A percentile compares a stretch with the other conserved stretches of the same genome.
phyloP scores from a whole-genome alignment of 2,113 vertebrate species.

The Tichodroma muraria region DNA sequence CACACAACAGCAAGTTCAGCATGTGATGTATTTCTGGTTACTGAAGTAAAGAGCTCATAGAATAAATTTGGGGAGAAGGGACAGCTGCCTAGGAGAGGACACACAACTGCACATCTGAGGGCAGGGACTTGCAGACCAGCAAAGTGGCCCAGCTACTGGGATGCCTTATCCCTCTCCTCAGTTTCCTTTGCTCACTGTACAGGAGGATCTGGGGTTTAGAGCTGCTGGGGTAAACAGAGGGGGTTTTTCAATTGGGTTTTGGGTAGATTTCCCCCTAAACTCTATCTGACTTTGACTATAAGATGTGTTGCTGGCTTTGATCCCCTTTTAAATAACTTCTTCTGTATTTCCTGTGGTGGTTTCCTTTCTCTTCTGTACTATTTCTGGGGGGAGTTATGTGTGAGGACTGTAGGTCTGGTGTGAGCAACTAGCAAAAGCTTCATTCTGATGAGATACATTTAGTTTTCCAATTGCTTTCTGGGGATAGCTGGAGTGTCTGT shows the following conservation, averaged over 20 bases:
- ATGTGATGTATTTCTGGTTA: neutral
- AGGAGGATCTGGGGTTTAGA: neutral
- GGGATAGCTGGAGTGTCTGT: neutral
- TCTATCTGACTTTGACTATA: neutral
- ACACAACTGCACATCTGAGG: neutral
- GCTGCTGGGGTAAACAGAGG: fast-evolving
- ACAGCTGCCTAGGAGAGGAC: neutral
- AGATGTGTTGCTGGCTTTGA: neutral
- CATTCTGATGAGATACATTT: neutral
- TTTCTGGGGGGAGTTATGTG: neutral
- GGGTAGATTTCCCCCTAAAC: fast-evolving
- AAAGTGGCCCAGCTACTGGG: neutral
- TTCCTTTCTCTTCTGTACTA: neutral
- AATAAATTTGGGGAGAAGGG: neutral
- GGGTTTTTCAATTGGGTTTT: fast-evolving
- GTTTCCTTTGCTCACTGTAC: neutral
- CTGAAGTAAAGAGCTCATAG: neutral
- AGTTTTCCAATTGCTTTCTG: neutral
- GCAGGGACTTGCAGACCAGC: neutral
- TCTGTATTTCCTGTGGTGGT: neutral
- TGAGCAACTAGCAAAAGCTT: neutral
- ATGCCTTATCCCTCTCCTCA: neutral
- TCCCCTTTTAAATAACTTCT: neutral
- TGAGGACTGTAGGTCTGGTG: neutral
- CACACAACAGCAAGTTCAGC: neutral